Evolutionary conservation across 2,113 vertebrate genomes (phyloP).

Genomic region (Pygoscelis antarcticus): DNA sequence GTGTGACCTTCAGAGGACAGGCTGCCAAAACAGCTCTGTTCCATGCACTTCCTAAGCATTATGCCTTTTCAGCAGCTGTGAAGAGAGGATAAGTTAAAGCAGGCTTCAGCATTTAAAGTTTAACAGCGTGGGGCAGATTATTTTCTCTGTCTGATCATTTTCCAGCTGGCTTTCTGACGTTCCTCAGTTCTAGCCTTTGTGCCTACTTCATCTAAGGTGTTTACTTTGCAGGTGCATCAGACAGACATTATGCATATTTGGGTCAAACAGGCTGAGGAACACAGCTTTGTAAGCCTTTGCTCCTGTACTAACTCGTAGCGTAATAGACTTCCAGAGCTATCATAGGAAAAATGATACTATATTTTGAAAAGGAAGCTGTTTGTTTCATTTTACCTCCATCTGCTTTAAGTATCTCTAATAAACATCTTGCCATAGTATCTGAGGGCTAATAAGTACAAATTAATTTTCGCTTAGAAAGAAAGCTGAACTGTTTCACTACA

Average conservation of each 20-base stretch:
- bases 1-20: rapidly evolving
- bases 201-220: background rate
- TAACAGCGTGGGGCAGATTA: background rate
- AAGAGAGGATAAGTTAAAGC: background rate
- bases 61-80: background rate
- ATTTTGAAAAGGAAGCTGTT: background rate
- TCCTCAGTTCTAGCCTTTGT: background rate
- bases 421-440: background rate
- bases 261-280: background rate
- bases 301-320: rapidly evolving
- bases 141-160: background rate
- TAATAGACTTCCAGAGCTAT: background rate
- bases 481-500: background rate
- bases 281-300: background rate
- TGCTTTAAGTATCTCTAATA: background rate
- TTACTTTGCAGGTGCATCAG: background rate
- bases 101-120: background rate
- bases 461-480: background rate
- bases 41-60: background rate
- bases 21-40: background rate
- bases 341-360: background rate
- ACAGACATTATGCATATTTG: background rate
- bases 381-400: background rate
- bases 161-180: background rate
- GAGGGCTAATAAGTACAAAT: background rate